phyloP scores from a whole-genome alignment of 2,797 vertebrate genomes.

The Urocyon cinereoargenteus region DNA sequence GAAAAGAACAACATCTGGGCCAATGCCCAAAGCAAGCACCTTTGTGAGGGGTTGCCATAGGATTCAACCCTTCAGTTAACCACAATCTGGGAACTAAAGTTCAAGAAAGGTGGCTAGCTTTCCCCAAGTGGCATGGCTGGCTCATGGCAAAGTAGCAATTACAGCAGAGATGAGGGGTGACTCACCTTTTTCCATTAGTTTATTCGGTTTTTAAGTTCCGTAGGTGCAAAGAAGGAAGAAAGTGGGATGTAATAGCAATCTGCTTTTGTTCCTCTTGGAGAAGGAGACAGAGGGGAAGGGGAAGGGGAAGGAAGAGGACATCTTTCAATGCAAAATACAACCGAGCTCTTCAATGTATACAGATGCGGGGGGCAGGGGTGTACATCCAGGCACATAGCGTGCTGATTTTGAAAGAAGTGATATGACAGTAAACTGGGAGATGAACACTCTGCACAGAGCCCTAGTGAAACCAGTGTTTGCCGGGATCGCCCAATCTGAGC shows the following conservation, averaged over 20 bases:
- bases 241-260: rapidly evolving
- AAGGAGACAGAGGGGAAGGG: not conserved
- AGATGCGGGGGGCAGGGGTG: rapidly evolving
- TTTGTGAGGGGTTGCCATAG: rapidly evolving
- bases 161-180: not conserved
- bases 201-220: not conserved
- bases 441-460: rapidly evolving
- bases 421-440: rapidly evolving
- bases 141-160: rapidly evolving
- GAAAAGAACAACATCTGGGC: not conserved
- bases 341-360: rapidly evolving
- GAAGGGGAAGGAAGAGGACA: rapidly evolving
- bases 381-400: rapidly evolving
- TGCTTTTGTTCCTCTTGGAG: not conserved
- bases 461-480: rapidly evolving
- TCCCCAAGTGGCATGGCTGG: not conserved
- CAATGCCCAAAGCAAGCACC: not conserved
- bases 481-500: not conserved
- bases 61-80: rapidly evolving
- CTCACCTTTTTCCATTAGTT: not conserved
- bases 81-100: no score
- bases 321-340: rapidly evolving
- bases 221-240: not conserved
- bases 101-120: rapidly evolving
- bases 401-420: no score